phyloP scores from a whole-genome alignment of 2,113 vertebrate species.

The Hoplias malabaricus region DNA sequence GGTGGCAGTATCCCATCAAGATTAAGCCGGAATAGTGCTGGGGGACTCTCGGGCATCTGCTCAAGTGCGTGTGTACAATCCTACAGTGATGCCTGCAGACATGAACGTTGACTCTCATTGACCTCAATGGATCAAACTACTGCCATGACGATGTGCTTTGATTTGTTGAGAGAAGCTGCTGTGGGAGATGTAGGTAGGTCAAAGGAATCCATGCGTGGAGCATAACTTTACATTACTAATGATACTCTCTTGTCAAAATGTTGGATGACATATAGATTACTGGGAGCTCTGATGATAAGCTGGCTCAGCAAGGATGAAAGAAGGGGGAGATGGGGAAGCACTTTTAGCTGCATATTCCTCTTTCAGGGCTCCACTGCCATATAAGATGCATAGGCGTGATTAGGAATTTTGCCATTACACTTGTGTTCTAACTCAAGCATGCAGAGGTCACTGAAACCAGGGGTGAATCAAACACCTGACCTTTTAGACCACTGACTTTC shows the following conservation, averaged over 20 bases:
- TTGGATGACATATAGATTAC: constrained; percentile 36
- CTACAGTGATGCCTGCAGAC: constrained; percentile 18
- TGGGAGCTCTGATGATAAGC: constrained; percentile 32
- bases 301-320: constrained; percentile 20
- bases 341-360: constrained; percentile 15
- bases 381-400: background rate
- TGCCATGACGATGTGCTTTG: constrained; percentile 40
- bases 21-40: background rate
- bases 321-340: background rate
- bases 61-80: constrained; percentile 24
- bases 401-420: background rate
- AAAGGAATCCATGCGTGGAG: constrained; percentile 36
- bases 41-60: background rate
- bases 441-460: too few relatives aligned
- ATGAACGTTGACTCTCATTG: constrained; percentile 44
- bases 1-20: constrained; percentile 52
- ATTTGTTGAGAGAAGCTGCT: constrained; percentile 41
- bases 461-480: too few relatives aligned
- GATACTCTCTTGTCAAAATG: constrained; percentile 27
- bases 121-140: constrained; percentile 52
- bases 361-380: background rate
- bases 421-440: background rate
- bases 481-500: too few relatives aligned
- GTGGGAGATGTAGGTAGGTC: constrained; percentile 43
- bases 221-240: constrained; percentile 48